phyloP scores from a whole-genome alignment of 2,113 vertebrate genomes.

The Poeciliopsis turrubarensis region DNA sequence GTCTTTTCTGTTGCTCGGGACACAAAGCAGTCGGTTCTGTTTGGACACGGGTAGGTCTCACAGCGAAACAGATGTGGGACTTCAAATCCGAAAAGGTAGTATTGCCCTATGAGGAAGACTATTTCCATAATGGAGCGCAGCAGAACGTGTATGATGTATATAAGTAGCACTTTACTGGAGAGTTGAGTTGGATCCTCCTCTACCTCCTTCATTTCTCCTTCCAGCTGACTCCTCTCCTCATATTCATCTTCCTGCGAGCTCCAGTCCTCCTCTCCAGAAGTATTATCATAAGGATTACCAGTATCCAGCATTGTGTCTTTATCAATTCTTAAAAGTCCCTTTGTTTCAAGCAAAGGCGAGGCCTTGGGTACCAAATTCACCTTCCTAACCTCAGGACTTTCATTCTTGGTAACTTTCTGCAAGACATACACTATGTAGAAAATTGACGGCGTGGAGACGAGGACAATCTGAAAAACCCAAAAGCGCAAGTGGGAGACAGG shows the following conservation, averaged over 20 bases:
- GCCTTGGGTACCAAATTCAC: slow-evolving; percentile 36
- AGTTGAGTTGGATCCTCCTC: slow-evolving; percentile 61
- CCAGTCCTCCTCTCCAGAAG: slow-evolving; percentile 42
- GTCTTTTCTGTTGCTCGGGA: slow-evolving; percentile 76
- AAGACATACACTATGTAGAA: slow-evolving; percentile 78
- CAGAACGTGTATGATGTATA: slow-evolving; percentile 71
- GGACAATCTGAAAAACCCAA: slow-evolving; percentile 80
- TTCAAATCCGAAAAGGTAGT: slow-evolving; percentile 75
- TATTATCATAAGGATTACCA: slow-evolving; percentile 4
- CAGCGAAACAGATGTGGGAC: slow-evolving; percentile 73
- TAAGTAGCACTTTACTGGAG: slow-evolving; percentile 70
- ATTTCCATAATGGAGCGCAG: slow-evolving; percentile 71
- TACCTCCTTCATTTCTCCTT: slow-evolving; percentile 58
- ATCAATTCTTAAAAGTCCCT: slow-evolving; percentile 11
- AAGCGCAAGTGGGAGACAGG: slow-evolving; percentile 75
- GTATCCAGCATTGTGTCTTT: slow-evolving; percentile 37
- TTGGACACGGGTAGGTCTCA: slow-evolving; percentile 71
- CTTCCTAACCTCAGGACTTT: slow-evolving; percentile 59
- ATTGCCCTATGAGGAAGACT: slow-evolving; percentile 71
- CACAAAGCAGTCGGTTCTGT: slow-evolving; percentile 73
- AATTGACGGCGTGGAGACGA: slow-evolving; percentile 77
- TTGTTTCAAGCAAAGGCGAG: slow-evolving; percentile 19
- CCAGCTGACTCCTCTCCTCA: slow-evolving; percentile 52
- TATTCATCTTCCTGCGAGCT: slow-evolving; percentile 34
- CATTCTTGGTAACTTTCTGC: slow-evolving; percentile 79